Percentiles rank a stretch among this genome's conserved stretches.
Conservation (phyloP, 2,113 vertebrate genomes). For the Catharus minimus region DNA sequence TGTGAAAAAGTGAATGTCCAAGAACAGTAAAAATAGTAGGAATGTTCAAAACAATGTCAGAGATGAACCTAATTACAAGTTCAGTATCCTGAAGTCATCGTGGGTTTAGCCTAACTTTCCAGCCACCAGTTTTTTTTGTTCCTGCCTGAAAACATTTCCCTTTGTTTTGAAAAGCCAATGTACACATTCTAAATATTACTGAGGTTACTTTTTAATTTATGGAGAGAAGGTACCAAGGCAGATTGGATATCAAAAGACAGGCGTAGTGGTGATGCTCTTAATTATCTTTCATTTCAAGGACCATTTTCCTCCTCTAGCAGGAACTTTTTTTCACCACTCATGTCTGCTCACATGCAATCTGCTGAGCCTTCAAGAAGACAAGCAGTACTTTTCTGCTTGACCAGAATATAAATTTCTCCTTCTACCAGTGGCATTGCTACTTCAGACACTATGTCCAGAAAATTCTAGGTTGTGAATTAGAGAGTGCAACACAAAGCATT, state of each 20-base stretch:
- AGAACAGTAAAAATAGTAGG: not conserved
- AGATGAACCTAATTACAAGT: not conserved
- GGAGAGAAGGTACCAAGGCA: not conserved
- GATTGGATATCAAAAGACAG: not conserved
- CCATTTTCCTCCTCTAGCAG: not conserved
- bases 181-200: not conserved
- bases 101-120: not conserved
- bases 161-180: not conserved
- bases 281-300: not conserved
- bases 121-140: not conserved
- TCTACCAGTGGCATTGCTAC: not conserved
- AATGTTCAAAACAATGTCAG: not conserved
- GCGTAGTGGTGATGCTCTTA: not conserved
- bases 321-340: not conserved
- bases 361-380: not conserved
- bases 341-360: not conserved
- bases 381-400: not conserved
- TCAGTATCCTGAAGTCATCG: not conserved
- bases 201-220: not conserved
- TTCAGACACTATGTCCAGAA: not conserved
- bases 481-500: not conserved
- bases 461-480: not conserved
- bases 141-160: not conserved
- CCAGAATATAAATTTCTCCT: not conserved
- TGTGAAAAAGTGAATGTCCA: not conserved